These are phyloP conservation scores for Pelochelys cantorii DNA, from an alignment of 2,797 vertebrate species.

Conservation along the genomic window DNA sequence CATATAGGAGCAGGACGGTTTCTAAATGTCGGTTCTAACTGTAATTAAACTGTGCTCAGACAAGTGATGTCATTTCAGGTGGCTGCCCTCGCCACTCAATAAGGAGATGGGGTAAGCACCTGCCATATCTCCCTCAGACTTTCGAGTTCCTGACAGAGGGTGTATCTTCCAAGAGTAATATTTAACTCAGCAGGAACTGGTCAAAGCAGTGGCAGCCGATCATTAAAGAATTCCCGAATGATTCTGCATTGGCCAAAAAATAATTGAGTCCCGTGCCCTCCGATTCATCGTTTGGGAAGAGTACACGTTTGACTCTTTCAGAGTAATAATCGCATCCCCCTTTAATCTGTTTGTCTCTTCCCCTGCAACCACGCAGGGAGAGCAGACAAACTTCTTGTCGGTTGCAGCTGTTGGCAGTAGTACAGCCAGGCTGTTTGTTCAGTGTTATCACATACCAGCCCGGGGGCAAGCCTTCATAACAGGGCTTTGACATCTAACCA, in stretches of 20 bases:
- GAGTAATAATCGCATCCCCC: conserved; percentile 15
- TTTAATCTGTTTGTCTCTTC: neutral
- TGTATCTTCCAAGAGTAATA: fast-evolving
- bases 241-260: neutral
- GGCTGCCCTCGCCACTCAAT: too few relatives aligned
- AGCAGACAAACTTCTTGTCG: neutral
- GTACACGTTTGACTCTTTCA: neutral
- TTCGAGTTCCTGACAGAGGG: neutral
- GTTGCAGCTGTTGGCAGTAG: neutral
- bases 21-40: too few relatives aligned
- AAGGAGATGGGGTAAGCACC: neutral
- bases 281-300: neutral
- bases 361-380: neutral
- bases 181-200: neutral
- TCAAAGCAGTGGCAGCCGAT: neutral
- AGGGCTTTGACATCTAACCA: conserved; percentile 5
- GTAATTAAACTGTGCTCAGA: too few relatives aligned
- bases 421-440: neutral
- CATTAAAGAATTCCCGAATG: neutral
- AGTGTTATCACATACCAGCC: conserved; percentile 23
- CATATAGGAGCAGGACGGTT: too few relatives aligned
- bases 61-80: too few relatives aligned
- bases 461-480: neutral
- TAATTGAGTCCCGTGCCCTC: neutral
- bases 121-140: neutral